Evolutionary conservation across 2,797 vertebrate genomes (phyloP).

Genomic region (Fistularia commersonii): DNA sequence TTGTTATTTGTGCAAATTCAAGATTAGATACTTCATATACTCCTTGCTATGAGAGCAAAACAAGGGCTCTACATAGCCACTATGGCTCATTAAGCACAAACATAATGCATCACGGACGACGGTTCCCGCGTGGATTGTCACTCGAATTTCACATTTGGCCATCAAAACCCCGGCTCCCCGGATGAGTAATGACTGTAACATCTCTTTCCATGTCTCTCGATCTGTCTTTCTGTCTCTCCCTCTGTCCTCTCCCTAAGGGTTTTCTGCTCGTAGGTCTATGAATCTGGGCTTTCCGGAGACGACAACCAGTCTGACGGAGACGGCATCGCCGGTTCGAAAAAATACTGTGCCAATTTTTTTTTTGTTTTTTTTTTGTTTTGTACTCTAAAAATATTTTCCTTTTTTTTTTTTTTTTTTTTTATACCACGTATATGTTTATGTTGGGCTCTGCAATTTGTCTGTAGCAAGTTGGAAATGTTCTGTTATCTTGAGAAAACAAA

Average conservation of each 20-base stretch:
- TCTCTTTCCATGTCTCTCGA: constrained; percentile 48
- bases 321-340: constrained; percentile 60
- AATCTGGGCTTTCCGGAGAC: constrained; percentile 35
- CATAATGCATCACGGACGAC: constrained; percentile 61
- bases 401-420: constrained; percentile 46
- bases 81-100: constrained; percentile 54
- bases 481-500: constrained; percentile 46
- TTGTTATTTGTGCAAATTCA: constrained; percentile 56
- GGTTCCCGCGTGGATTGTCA: constrained; percentile 62
- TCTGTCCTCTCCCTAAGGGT: constrained; percentile 67
- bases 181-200: constrained; percentile 58
- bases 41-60: constrained; percentile 50
- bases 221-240: constrained; percentile 25
- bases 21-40: constrained; percentile 64
- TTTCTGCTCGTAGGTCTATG: constrained; percentile 74
- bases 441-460: constrained; percentile 70
- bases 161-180: constrained; percentile 49
- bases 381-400: constrained; percentile 60
- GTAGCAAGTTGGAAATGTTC: constrained; percentile 70
- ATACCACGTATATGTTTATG: constrained; percentile 58
- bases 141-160: constrained; percentile 66
- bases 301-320: constrained; percentile 39
- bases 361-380: constrained; percentile 66
- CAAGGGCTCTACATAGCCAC: constrained; percentile 57
- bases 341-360: constrained; percentile 77